A percentile compares a stretch with the other conserved stretches of the same genome.
phyloP scores from a whole-genome alignment of 2,113 vertebrate genomes.

The Anguilla japonica region DNA sequence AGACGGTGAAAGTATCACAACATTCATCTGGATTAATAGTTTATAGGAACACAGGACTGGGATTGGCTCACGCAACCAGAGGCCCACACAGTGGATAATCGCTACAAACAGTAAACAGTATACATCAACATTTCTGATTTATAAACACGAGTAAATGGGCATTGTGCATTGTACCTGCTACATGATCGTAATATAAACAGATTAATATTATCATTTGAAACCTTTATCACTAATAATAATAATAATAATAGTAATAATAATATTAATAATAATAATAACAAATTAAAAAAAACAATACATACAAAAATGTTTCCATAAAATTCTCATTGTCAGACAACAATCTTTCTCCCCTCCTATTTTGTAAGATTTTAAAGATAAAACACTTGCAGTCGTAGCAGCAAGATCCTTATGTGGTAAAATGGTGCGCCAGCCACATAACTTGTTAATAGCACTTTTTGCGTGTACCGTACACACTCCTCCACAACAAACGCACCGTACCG shows the following conservation, averaged over 20 bases:
- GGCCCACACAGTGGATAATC: conserved; percentile 44
- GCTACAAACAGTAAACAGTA: conserved; percentile 64
- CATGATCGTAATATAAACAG: conserved; percentile 68
- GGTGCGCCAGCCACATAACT: conserved; percentile 66
- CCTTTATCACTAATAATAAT: conserved; percentile 52
- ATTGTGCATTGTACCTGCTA: conserved; percentile 78
- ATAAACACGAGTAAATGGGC: conserved; percentile 68
- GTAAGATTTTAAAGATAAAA: conserved; percentile 54
- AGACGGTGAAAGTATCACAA: conserved; percentile 70
- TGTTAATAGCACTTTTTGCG: conserved; percentile 81
- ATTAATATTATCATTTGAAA: conserved; percentile 52
- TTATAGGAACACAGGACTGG: conserved; percentile 71
- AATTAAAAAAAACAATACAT: conserved; percentile 67
- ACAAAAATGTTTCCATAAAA: conserved; percentile 79
- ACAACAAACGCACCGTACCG: conserved; percentile 69
- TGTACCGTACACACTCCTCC: conserved; percentile 67
- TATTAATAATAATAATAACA: conserved; percentile 33
- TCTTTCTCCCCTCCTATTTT: conserved; percentile 27
- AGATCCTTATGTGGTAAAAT: conserved; percentile 71
- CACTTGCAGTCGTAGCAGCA: conserved; percentile 77
- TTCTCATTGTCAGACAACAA: conserved; percentile 61
- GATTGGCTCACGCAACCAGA: conserved; percentile 31
- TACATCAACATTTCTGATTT: conserved; percentile 60
- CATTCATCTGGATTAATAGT: conserved; percentile 72
- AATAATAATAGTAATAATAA: conserved; percentile 53